Evolutionary conservation across 2,888 invertebrate species (phyloP).

Genomic region (Ecliptopera silaceata): DNA sequence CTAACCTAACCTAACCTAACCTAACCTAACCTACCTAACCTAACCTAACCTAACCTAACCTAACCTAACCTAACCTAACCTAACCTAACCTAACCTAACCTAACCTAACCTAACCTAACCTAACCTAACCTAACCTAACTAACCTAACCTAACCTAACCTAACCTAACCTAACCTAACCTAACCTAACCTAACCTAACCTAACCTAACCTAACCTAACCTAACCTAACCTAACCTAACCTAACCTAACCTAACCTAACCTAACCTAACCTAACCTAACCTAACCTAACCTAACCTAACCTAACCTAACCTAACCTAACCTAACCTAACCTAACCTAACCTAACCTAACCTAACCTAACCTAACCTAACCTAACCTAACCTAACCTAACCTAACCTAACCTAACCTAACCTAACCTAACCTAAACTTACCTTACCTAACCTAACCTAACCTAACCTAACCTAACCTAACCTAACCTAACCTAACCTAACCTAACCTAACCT

Average conservation of each 20-base stretch:
- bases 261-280: slow-evolving; percentile 26
- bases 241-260: slow-evolving; percentile 27
- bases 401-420: slow-evolving; percentile 21
- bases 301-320: slow-evolving; percentile 23
- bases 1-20: slow-evolving; percentile 24
- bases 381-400: slow-evolving; percentile 28
- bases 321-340: slow-evolving; percentile 22
- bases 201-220: slow-evolving; percentile 21
- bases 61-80: slow-evolving; percentile 24
- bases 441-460: slow-evolving; percentile 24
- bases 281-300: slow-evolving; percentile 26
- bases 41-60: slow-evolving; percentile 27
- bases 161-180: slow-evolving; percentile 28
- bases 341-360: slow-evolving; percentile 25
- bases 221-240: slow-evolving; percentile 24
- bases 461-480: slow-evolving; percentile 27
- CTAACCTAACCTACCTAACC: slow-evolving; percentile 28
- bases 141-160: slow-evolving; percentile 26
- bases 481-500: slow-evolving; percentile 26
- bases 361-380: slow-evolving; percentile 26
- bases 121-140: slow-evolving; percentile 25
- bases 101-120: slow-evolving; percentile 23
- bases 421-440: slow-evolving; percentile 20
- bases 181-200: slow-evolving; percentile 21
- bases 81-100: slow-evolving; percentile 22